Base-by-base conservation (phyloP, 2,797 vertebrate species). In the Antrozous pallidus region DNA sequence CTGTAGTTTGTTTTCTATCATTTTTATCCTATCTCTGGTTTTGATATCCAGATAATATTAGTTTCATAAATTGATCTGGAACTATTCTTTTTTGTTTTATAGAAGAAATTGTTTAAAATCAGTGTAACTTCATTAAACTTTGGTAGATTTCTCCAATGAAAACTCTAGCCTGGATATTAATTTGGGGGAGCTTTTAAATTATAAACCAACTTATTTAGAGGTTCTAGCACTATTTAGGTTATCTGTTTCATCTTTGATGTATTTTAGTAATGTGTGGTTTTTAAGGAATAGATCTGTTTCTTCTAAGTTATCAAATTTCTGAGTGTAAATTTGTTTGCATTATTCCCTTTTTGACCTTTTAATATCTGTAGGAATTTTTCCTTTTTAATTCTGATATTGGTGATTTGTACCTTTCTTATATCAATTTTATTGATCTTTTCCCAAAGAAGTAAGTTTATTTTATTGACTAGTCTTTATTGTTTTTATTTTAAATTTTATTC, bases 141-240 rank as follows among this genome's bases (percentile, higher is more conserved):
- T 80, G 70, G 8, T n/a, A 84, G 40, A 56, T 73, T 89, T 79
- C 65, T 89, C 49, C 71, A 89, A 36, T 78, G 54, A 95, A 79
- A 94, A 14, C 17, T 88, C 20, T 84, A 31, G 1, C 17, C 56
- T 45, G 38, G 38, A 38, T 65, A 67, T 63, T 88, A 71, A 74
- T 74, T 77, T 91, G 54, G 3, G 16, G 58, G 47, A 70, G 49
- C 9, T 77, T 94, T 92, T 83, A 90, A 86, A 58, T 87, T 90
- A 87, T 20, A 92, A 82, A 83, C 73, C n/a, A 90, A 74, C 63
- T 69, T 90, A 13, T 94, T 69, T 47, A 80, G 67, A 90, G 56
- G 18, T 84, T 94, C 82, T 78, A 83, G 56, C 18, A 74, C 24
- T 67, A n/a, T 70, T 77, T 18, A 61, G 31, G 13, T 65, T 92